phyloP scores from a whole-genome alignment of 1,140 invertebrate species.

The Solenopsis fugax region DNA sequence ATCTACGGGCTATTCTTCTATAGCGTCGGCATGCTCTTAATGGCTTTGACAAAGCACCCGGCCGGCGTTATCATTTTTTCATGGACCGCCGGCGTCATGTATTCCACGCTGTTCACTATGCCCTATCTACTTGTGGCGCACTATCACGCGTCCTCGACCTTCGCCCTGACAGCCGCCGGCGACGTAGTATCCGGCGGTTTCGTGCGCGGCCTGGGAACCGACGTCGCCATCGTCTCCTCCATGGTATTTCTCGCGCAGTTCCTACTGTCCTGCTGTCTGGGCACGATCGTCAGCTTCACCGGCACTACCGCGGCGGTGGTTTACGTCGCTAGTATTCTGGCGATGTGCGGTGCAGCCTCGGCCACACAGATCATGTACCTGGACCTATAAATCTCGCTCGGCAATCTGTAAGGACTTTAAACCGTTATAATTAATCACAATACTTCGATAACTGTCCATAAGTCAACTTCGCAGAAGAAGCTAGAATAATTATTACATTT shows the following conservation, averaged over 20 bases:
- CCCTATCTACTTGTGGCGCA: constrained; percentile 97
- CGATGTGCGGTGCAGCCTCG: constrained; percentile 93
- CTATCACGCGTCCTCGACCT: constrained; percentile 95
- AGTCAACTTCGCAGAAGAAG: neutral
- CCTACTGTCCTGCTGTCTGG: constrained; percentile 94
- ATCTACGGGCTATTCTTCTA: constrained; percentile 96
- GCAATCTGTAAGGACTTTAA: neutral
- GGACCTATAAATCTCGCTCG: constrained; percentile 89
- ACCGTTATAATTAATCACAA: neutral
- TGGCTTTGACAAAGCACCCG: constrained; percentile 93
- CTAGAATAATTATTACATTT: neutral
- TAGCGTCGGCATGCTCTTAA: constrained; percentile 94
- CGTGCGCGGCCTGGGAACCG: constrained; percentile 95
- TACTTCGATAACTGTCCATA: neutral
- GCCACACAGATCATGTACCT: constrained; percentile 96
- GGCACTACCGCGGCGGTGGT: constrained; percentile 96
- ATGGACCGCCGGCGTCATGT: constrained; percentile 97
- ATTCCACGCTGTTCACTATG: constrained; percentile 99
- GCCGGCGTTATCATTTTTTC: constrained; percentile 95
- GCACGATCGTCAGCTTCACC: constrained; percentile 92
- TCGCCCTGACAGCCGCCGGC: constrained; percentile 88
- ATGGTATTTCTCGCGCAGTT: constrained; percentile 99
- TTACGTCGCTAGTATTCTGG: constrained; percentile 92
- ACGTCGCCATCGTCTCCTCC: constrained; percentile 96
- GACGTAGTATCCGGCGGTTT: constrained; percentile 85